A percentile compares a stretch with the other conserved stretches of the same genome.
Evolutionary conservation across 2,113 vertebrate genomes (phyloP).

Genomic region (Microtus ochrogaster): DNA sequence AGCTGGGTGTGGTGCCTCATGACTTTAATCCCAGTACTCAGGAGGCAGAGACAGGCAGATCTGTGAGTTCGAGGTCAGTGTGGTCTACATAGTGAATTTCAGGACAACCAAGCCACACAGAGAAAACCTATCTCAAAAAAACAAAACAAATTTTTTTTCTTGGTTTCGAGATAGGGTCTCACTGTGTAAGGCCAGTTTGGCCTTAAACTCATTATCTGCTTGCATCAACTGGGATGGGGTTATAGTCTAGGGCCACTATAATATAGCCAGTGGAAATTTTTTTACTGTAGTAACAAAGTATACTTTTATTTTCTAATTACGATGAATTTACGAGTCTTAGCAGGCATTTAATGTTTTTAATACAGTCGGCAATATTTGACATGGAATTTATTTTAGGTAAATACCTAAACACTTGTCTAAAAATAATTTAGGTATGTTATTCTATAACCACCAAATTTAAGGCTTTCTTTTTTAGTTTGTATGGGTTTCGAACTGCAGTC

Average conservation of each 20-base stretch:
- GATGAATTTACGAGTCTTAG: background rate
- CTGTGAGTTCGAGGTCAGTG: background rate
- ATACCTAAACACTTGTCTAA: background rate
- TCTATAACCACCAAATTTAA: constrained; percentile 29
- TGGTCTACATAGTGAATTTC: background rate
- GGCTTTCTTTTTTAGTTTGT: constrained; percentile 45
- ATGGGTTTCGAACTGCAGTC: background rate
- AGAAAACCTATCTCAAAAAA: background rate
- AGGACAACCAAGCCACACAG: background rate
- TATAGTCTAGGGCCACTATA: background rate
- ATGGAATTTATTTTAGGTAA: constrained; percentile 51
- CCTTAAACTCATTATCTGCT: background rate
- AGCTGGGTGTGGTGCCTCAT: background rate
- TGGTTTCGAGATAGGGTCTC: background rate
- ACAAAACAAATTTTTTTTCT: background rate
- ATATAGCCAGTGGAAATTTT: background rate
- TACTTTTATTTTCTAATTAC: background rate
- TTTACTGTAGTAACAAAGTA: background rate
- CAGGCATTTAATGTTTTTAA: constrained; percentile 13
- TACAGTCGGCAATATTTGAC: background rate
- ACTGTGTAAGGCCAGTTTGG: background rate
- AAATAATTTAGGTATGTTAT: constrained; percentile 6
- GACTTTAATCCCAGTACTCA: background rate
- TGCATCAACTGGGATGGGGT: background rate
- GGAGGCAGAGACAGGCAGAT: background rate